These are phyloP conservation scores for Dasypolia templi DNA, from an alignment of 2,888 invertebrate genomes.

Conservation along the genomic window DNA sequence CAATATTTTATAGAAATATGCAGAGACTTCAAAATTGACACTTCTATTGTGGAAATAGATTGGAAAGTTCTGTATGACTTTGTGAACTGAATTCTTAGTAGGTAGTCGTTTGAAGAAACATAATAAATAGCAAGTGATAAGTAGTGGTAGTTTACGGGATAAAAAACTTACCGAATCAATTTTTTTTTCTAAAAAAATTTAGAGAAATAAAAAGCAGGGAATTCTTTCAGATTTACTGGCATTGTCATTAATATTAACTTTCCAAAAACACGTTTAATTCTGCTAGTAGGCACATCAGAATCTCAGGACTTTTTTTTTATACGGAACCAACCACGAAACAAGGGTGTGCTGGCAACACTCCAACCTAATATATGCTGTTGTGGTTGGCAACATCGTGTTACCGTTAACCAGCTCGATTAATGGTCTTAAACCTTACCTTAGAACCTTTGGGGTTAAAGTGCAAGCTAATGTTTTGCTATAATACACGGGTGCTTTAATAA, in stretches of 20 bases:
- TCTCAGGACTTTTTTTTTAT: constrained; percentile 49
- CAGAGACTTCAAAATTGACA: constrained; percentile 2
- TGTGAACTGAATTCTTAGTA: constrained; percentile 3
- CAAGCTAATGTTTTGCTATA: neutral
- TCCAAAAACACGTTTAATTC: constrained; percentile 20
- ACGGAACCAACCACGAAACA: constrained; percentile 50
- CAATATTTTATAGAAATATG: constrained; percentile 8
- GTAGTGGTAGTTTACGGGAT: too few species aligned
- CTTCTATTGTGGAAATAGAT: constrained; percentile 26
- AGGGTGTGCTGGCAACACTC: constrained; percentile 60
- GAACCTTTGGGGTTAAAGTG: constrained; percentile 26
- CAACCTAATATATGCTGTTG: constrained; percentile 66
- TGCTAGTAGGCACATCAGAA: constrained; percentile 22
- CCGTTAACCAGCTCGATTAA: constrained; percentile 55
- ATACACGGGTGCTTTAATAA: too few species aligned
- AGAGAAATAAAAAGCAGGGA: neutral
- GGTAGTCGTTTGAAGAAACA: neutral
- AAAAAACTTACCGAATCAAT: neutral
- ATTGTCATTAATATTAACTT: neutral
- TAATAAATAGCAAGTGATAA: too few species aligned
- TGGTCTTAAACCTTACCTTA: constrained; percentile 48
- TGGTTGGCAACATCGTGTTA: constrained; percentile 61
- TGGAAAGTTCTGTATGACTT: constrained; percentile 4
- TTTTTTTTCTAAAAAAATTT: neutral
- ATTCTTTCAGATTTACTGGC: neutral